These are phyloP conservation scores for Chaunax sp. DNA, from an alignment of 2,797 vertebrate species.

Conservation along the genomic window DNA sequence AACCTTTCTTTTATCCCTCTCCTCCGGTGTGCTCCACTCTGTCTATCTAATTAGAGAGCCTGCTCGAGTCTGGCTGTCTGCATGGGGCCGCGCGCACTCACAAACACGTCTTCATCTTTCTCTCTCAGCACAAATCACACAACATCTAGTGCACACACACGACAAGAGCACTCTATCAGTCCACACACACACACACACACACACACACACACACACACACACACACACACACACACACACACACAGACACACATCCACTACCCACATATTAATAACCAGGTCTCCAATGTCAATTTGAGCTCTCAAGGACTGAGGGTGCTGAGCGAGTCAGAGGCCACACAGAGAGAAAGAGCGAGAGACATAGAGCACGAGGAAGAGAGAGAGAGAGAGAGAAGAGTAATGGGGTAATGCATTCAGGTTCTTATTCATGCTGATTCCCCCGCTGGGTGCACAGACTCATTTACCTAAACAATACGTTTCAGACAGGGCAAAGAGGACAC, in stretches of 20 bases:
- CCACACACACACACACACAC: conserved; percentile 5
- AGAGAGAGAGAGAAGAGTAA: conserved; percentile 56
- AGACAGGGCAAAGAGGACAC: conserved; percentile 75
- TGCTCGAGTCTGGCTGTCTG: conserved; percentile 54
- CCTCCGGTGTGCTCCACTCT: conserved; percentile 62
- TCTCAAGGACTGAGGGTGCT: conserved; percentile 78
- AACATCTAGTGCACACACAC: conserved; percentile 47
- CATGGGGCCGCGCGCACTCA: conserved; percentile 41
- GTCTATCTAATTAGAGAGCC: conserved; percentile 76
- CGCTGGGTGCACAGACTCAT: conserved; percentile 73
- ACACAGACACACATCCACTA: conserved; percentile 35
- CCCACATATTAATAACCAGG: conserved; percentile 74
- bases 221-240: conserved; percentile 24
- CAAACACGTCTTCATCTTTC: conserved; percentile 46
- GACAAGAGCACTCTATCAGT: conserved; percentile 62
- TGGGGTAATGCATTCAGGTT: conserved; percentile 73
- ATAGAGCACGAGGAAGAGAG: conserved; percentile 9
- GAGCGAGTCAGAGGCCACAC: conserved; percentile 69
- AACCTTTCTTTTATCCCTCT: conserved; percentile 70
- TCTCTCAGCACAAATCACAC: conserved; percentile 55
- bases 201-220: conserved; percentile 25
- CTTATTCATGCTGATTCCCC: conserved; percentile 78
- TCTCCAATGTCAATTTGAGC: conserved; percentile 80
- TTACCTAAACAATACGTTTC: conserved; percentile 80
- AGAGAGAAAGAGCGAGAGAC: conserved; percentile 35